Percentiles rank a stretch among this genome's conserved stretches.
Conservation (phyloP, 2,888 invertebrate species). For the Hirtodrosophila duncani region DNA sequence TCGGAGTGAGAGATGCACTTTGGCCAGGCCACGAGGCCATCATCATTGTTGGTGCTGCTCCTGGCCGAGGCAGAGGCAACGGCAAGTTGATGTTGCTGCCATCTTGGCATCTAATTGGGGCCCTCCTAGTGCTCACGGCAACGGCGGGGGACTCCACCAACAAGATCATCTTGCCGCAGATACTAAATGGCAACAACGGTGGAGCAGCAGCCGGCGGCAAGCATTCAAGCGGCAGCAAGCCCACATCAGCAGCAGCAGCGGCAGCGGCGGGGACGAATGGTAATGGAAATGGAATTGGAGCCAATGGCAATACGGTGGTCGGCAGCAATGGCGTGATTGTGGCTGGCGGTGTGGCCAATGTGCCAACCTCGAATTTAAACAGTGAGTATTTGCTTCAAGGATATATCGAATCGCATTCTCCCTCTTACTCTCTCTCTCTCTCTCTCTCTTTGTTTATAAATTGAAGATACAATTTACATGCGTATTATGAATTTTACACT, state of each 20-base stretch:
- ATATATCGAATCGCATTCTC: not conserved
- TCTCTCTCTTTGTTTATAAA: not conserved
- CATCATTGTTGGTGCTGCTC: conserved; percentile 47
- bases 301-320: conserved; percentile 52
- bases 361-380: conserved; percentile 74
- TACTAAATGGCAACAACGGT: conserved; percentile 58
- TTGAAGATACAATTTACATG: not conserved
- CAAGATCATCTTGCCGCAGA: conserved; percentile 74
- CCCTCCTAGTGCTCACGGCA: conserved; percentile 78
- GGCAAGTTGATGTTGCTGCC: conserved; percentile 78
- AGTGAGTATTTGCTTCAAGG: conserved; percentile 59
- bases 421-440: not conserved
- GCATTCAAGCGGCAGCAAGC: conserved; percentile 39
- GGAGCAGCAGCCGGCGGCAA: conserved; percentile 40
- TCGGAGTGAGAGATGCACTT: conserved; percentile 52
- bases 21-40: conserved; percentile 56
- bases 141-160: conserved; percentile 78
- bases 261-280: conserved; percentile 26
- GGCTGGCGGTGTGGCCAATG: conserved; percentile 64
- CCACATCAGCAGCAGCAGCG: conserved; percentile 35
- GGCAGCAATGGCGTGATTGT: conserved; percentile 71
- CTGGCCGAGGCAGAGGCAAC: conserved; percentile 46
- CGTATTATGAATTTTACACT: conserved; percentile 11
- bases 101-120: conserved; percentile 78
- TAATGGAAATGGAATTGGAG: conserved; percentile 37